These are phyloP conservation scores for Andrena fulva DNA, from an alignment of 2,888 invertebrate species.

Conservation along the genomic window DNA sequence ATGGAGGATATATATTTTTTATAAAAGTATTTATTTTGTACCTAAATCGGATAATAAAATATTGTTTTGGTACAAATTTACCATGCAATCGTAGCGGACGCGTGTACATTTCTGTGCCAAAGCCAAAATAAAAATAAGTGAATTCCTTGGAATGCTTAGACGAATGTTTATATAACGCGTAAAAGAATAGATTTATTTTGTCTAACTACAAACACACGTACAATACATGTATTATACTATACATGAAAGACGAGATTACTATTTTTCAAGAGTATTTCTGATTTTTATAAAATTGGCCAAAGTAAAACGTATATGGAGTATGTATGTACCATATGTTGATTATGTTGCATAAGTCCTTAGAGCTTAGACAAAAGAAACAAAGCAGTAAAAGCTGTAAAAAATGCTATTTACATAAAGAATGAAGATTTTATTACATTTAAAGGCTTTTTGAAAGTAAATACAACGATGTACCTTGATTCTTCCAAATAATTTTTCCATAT, in stretches of 20 bases:
- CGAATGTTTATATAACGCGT: background rate
- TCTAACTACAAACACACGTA: background rate
- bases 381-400: no score
- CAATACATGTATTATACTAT: background rate
- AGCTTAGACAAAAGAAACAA: no score
- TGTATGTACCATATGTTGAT: background rate
- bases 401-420: no score
- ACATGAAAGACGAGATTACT: background rate
- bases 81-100: background rate
- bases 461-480: no score
- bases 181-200: background rate
- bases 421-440: no score
- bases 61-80: conserved; percentile 47
- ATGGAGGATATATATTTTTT: conserved; percentile 80
- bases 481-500: no score
- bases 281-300: background rate
- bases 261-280: background rate
- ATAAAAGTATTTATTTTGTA: conserved; percentile 81
- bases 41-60: conserved; percentile 53
- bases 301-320: background rate
- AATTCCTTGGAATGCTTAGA: background rate
- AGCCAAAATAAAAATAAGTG: background rate
- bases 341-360: no score
- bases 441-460: no score
- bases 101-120: background rate